Evolutionary conservation across 2,797 vertebrate genomes (phyloP), one percentile per base, ranked within the genome.

Genomic region (Lateolabrax maculatus): DNA sequence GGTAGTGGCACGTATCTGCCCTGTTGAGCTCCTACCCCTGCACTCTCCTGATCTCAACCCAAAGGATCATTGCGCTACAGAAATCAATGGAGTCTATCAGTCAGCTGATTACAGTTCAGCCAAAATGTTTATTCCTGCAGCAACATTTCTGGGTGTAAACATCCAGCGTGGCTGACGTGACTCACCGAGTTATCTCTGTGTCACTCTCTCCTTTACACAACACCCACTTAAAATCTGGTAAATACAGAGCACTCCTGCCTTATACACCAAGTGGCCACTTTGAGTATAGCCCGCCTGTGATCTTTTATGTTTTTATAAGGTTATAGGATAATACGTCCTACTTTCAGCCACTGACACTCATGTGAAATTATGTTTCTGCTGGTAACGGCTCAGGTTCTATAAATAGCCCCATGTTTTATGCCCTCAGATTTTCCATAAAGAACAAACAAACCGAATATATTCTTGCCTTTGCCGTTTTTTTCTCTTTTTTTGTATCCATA

Each of bases 201-300:
- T 88, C 90, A 87, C 74, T 85, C 83, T 80, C 75, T 83, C 76
- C 49, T 91, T 86, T 84, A 21, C 72, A 84, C 84, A 78, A 90
- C 89, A 83, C 92, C 89, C 86, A 92, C 91, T 85, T 84, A 69
- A 89, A 88, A 85, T 76, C 89, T 90, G 91, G 83, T 81, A 72
- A 89, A 91, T 71, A 69, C 84, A 60, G 77, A 81, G 58, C 77
- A 61, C 74, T 79, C 41, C 76, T 69, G 65, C 67, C 61, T 76
- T 60, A 81, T 78, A 61, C 46, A 34, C 68, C 79, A 77, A 84
- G 72, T 62, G 75, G 74, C 48, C 57, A 31, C 69, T 68, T 52
- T 68, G 79, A 84, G 68, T 83, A 81, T 79, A 78, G 39, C 76
- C 64, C 1, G 56, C 46, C 52, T 79, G 77, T 71, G 79, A 72